Base-by-base conservation (phyloP, 2,888 invertebrate genomes). In the Ophion obscuratus region DNA sequence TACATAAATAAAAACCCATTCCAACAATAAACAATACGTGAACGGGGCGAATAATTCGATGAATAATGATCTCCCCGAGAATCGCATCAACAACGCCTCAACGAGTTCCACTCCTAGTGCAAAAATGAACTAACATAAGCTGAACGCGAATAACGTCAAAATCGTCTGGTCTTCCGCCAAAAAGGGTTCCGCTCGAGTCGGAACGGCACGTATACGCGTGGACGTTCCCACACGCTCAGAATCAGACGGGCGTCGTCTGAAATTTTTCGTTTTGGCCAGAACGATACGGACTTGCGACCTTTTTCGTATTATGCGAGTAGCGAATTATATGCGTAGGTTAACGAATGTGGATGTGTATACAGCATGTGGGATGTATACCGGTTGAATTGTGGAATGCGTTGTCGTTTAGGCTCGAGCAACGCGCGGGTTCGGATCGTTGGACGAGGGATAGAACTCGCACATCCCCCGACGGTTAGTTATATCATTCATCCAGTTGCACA, bases 401-500 rank as follows among this genome's bases (percentile, higher is more conserved):
- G 83, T 81, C 86, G 86, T 83, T 86, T 86, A 83, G 86, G 83
- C 83, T 74, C 77, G 62, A 59, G 81, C 73, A 57, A 57, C 64
- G 68, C 68, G 81, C 78, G 86, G 70, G 78, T 75, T 70, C 74
- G 77, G 76, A 81, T 86, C 81, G 86, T 59, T 75, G 82, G 77
- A 67, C 61, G 64, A 82, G 80, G 59, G 61, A 57, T 57, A 77
- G 64, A 53, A 62, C 57, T 67, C 62, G 66, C 31, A 67, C 74
- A 83, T 66, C 81, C 86, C 86, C 70, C 77, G 61, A 67, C 75
- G 83, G 87, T 87, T 84, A 86, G 87, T 89, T 87, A 85, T 88
- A 89, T 88, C 87, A 88, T 87, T 88, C 87, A 89, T 88, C 87
- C 85, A 84, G 86, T 84, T 87, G 84, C 83, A 57, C 47, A 79